Evolutionary conservation across 2,797 vertebrate genomes (phyloP).

Genomic region (Falco berigora): DNA sequence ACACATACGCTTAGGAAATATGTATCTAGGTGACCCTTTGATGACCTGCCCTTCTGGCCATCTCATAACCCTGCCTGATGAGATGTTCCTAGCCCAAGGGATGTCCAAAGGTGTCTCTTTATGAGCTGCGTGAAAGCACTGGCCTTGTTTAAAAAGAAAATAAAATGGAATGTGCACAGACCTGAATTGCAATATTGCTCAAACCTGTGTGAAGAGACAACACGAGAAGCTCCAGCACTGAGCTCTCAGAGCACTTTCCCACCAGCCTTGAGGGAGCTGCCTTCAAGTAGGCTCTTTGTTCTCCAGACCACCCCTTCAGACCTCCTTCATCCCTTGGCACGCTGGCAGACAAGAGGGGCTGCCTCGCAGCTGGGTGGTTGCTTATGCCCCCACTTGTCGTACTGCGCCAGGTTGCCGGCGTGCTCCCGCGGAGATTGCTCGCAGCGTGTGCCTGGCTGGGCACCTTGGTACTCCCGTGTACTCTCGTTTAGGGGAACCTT

Average conservation of each 20-base stretch:
- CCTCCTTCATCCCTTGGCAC: background rate
- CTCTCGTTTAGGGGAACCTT: background rate
- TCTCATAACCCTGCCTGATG: background rate
- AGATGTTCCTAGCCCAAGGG: background rate
- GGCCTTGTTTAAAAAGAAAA: background rate
- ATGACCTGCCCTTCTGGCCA: background rate
- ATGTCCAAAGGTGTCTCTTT: background rate
- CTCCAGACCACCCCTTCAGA: background rate
- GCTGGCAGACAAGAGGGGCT: background rate
- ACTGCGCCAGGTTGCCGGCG: background rate
- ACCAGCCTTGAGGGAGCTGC: background rate
- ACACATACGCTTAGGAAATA: rapidly evolving
- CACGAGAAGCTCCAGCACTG: background rate
- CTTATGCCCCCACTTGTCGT: background rate
- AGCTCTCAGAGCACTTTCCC: background rate
- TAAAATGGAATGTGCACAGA: background rate
- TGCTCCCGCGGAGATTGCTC: background rate
- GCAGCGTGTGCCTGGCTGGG: rapidly evolving
- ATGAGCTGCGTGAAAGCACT: background rate
- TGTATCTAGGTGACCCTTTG: background rate
- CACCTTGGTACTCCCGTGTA: rapidly evolving
- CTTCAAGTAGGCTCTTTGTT: background rate
- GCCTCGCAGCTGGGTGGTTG: background rate
- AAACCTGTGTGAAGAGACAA: background rate
- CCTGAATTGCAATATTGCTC: background rate